phyloP scores from a whole-genome alignment of 2,888 invertebrate genomes.

The Plebejus anna region DNA sequence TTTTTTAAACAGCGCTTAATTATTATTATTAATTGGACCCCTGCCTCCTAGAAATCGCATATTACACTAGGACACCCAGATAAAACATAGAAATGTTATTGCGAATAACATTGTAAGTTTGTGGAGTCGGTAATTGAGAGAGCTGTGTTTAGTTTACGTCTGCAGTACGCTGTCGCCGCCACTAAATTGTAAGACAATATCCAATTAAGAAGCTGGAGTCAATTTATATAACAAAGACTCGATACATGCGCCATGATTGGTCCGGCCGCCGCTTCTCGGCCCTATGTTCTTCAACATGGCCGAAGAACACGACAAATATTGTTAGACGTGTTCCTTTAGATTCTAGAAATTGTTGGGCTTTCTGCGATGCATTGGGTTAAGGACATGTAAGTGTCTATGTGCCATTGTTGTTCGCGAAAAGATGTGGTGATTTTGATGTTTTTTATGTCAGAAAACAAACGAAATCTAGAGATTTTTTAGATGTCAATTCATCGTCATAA shows the following conservation, averaged over 20 bases:
- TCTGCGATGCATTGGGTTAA: neutral
- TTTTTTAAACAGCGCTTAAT: neutral
- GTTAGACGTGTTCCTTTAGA: slow-evolving; percentile 4
- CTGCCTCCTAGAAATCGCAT: neutral
- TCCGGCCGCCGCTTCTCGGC: slow-evolving; percentile 62
- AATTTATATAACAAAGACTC: slow-evolving; percentile 71
- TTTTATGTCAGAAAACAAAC: no score
- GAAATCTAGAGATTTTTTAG: neutral
- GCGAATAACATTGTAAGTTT: slow-evolving; percentile 16
- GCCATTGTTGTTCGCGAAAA: no score
- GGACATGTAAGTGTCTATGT: no score
- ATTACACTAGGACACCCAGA: neutral
- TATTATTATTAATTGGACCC: neutral
- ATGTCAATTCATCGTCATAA: no score
- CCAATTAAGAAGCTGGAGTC: slow-evolving; percentile 50
- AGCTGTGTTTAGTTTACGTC: slow-evolving; percentile 23
- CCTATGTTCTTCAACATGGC: slow-evolving; percentile 54
- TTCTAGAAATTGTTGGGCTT: neutral
- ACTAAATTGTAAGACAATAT: slow-evolving; percentile 41
- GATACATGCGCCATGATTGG: slow-evolving; percentile 51
- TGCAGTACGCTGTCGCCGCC: slow-evolving; percentile 29
- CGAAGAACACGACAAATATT: slow-evolving; percentile 33
- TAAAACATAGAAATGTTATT: slow-evolving; percentile 12
- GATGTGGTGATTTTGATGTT: neutral
- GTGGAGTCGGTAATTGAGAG: slow-evolving; percentile 13